phyloP scores from a whole-genome alignment of 2,113 vertebrate genomes.

The Aleadryas rufinucha region DNA sequence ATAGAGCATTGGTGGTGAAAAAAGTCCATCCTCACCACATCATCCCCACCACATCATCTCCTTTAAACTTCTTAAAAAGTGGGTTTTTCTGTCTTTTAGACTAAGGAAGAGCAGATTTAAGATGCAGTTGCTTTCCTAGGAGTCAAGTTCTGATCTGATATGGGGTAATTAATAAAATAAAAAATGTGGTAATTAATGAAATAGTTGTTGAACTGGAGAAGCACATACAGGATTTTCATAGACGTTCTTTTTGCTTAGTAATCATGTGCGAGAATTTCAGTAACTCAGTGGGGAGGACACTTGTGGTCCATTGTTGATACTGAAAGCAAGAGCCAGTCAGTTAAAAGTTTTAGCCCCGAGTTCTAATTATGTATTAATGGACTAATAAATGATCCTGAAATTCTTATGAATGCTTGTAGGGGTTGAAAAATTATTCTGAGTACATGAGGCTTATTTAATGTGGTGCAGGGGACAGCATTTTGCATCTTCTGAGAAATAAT shows the following conservation, averaged over 20 bases:
- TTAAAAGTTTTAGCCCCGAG: not conserved
- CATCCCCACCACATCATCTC: not conserved
- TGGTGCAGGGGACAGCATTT: not conserved
- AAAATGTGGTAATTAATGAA: not conserved
- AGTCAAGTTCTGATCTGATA: not conserved
- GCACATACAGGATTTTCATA: not conserved
- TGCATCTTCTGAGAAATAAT: not conserved
- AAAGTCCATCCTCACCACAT: not conserved
- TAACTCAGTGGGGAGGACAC: not conserved
- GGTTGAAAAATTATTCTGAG: not conserved
- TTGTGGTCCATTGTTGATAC: not conserved
- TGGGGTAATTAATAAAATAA: not conserved
- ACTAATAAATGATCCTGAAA: not conserved
- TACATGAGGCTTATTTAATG: not conserved
- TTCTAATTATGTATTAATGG: not conserved
- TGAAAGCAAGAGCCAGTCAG: not conserved
- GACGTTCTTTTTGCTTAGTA: not conserved
- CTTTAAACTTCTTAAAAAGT: not conserved
- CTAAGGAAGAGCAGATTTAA: not conserved
- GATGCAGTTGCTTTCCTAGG: not conserved
- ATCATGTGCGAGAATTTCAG: accelerated
- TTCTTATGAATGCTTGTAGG: not conserved
- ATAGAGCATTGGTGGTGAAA: not conserved
- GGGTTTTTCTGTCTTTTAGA: not conserved
- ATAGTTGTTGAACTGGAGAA: not conserved